Conservation (phyloP, 2,888 invertebrate genomes). For the Ennomos erosarius region DNA sequence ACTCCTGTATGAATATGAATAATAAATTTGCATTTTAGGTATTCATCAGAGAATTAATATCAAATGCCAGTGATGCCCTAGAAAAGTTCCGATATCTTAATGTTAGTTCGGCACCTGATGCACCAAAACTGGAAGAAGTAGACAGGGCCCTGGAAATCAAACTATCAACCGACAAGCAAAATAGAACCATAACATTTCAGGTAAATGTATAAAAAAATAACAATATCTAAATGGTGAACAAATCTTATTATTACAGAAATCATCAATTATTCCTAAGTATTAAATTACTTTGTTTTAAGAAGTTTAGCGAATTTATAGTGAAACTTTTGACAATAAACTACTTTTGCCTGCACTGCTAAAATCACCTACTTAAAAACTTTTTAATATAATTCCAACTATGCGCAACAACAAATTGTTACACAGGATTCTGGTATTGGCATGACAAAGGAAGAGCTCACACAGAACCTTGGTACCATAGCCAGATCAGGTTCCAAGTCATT, state of each 20-base stretch:
- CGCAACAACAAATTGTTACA: not conserved
- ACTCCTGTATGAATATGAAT: no score
- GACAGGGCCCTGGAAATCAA: constrained; percentile 93
- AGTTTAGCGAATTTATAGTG: no score
- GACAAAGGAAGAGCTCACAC: constrained; percentile 95
- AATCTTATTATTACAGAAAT: no score
- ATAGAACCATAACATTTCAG: constrained; percentile 93
- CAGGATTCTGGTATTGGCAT: constrained; percentile 98
- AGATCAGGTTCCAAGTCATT: constrained; percentile 98
- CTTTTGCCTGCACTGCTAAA: no score
- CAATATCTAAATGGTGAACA: no score
- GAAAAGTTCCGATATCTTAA: constrained; percentile 96
- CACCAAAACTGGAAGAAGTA: constrained; percentile 78
- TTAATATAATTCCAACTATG: no score
- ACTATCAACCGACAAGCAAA: constrained; percentile 94
- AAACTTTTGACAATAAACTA: no score
- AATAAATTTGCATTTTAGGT: constrained; percentile 85
- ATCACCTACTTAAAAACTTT: no score
- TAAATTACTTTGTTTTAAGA: no score
- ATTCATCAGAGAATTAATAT: constrained; percentile 97
- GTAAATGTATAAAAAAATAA: constrained; percentile 65
- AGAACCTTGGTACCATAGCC: constrained; percentile 97
- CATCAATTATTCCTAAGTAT: no score
- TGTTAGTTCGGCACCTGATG: constrained; percentile 83
- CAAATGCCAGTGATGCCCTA: constrained; percentile 98